Base-by-base conservation (phyloP, 2,888 invertebrate genomes). In the Epinotia nisella region DNA sequence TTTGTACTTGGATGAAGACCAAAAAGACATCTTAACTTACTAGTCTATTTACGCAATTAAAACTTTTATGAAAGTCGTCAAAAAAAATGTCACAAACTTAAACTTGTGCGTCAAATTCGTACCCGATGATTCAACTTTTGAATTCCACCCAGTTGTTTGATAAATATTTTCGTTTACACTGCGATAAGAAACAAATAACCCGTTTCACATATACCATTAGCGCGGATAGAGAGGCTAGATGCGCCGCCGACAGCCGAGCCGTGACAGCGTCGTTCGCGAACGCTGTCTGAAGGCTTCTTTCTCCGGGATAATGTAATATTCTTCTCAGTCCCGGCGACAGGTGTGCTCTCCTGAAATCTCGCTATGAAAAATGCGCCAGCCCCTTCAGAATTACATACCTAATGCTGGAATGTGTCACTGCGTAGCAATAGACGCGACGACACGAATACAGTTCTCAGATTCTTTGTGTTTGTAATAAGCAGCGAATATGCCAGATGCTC, bases 401-500 rank as follows among this genome's bases (percentile, higher is more conserved):
- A 90, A 90, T 88, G 87, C 89, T 85, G 81, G 87, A 82, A 89
- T 87, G 87, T 90, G 91, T 89, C 90, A 87, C 85, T 85, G 85
- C 80, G 84, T 81, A 80, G 83, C 82, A 75, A 79, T 78, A 81
- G 79, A 80, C 74, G 79, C 76, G 77, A 74, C 77, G 76, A 67
- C 74, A 74, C 80, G 81, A 82, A 83, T 83, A 84, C 82, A 86
- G 80, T 85, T 83, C 84, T 82, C 82, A 82, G 85, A 90, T 89
- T 88, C 90, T 90, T 91, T 90, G 91, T 90, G 87, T 83, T 78
- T 77, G 85, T 89, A 90, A 90, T 88, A 90, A 90, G 88, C 85
- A 77, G 79, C 82, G 82, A 83, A 83, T 85, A 85, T 83, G 85
- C 84, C 86, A 87, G 87, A 85, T 87, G 87, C 81, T 82, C 80